Evolutionary conservation across 1,140 invertebrate species (phyloP), one percentile per base, ranked within the genome.

Genomic region (Drosophila sp.): DNA sequence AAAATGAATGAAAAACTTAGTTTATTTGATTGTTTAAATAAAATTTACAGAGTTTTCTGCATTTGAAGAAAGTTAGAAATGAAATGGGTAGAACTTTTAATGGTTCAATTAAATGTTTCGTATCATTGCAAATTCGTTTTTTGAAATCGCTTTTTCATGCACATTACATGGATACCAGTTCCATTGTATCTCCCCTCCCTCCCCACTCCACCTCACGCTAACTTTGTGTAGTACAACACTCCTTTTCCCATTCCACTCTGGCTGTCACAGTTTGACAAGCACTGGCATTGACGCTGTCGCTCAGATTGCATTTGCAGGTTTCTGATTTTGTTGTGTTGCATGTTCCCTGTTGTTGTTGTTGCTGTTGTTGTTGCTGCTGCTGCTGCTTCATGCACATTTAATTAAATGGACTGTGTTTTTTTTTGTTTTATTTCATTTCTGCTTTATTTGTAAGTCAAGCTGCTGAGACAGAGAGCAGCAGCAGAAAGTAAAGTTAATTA

Each of bases 231-330:
- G 44, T 25, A 50, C 44, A 41, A 41, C 40, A 50, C 44, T 50
- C 44, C 44, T 50, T 27, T 41, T 55, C 17, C n/a, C 54, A 56
- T 55, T 41, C 56, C 30, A 32, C 55, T 35, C 27, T 38, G 47
- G 25, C 72, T 76, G 72, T 76, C 65, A 78, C 70, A 82, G 79
- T 80, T 80, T 80, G 79, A 81, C 68, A 77, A 67, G 57, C 38
- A 80, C 79, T 76, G 77, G 63, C 78, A 79, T 58, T 70, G 55
- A 66, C 69, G 67, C 33, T 35, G 61, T 80, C 79, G 41, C 72
- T 80, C 79, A 66, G 63, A 69, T 81, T 58, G 32, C 56, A 58
- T 58, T 58, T 58, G 56, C 56, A 58, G 32, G 32, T 61, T 61
- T 23, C 44, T 50, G 35, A 61, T 44, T 41, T 61, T 50, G 7